Percentiles rank a stretch among this genome's conserved stretches.
Conservation (phyloP, 2,797 vertebrate genomes). For the Clarias laeviceps region DNA sequence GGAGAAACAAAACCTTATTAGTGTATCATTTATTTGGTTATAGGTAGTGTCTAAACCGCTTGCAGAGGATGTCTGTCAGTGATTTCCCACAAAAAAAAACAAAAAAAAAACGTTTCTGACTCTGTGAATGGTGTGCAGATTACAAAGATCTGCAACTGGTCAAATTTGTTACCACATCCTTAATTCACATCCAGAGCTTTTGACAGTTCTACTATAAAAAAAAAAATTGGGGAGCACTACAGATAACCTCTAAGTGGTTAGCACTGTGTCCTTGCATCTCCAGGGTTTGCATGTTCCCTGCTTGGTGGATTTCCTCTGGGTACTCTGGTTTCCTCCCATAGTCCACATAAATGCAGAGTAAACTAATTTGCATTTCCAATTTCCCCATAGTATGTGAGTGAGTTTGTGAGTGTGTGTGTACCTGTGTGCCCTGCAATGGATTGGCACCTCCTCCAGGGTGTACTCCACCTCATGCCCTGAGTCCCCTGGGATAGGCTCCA, state of each 20-base stretch:
- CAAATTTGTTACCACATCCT: neutral
- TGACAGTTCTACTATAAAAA: neutral
- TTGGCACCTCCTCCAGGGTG: too few species aligned
- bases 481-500: too few species aligned
- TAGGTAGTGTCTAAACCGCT: neutral
- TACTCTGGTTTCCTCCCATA: too few species aligned
- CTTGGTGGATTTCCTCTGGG: too few species aligned
- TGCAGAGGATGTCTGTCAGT: neutral
- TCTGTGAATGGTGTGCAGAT: neutral
- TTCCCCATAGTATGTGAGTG: too few species aligned
- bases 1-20: neutral
- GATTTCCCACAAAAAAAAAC: neutral
- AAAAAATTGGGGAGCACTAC: neutral
- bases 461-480: too few species aligned
- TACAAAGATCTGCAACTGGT: neutral
- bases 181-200: neutral
- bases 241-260: neutral
- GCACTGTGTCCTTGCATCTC: too few species aligned
- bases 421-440: too few species aligned
- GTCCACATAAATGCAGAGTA: too few species aligned
- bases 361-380: too few species aligned
- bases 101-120: neutral
- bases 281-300: too few species aligned
- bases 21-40: neutral
- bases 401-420: too few species aligned